Base-by-base conservation (phyloP, 1,140 invertebrate species). In the Bombus waltoni region DNA sequence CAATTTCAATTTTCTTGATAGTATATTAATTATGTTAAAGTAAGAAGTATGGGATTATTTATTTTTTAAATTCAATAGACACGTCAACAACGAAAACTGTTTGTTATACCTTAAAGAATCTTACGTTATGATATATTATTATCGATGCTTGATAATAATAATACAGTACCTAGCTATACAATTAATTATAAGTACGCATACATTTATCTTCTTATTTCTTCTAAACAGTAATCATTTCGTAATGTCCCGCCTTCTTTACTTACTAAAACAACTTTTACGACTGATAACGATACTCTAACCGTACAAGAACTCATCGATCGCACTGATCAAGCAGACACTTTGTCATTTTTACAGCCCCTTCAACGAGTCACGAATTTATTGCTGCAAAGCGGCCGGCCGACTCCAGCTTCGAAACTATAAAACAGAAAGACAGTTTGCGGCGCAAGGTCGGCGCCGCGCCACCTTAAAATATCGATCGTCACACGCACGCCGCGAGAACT, bases 391-490 rank as follows among this genome's bases (percentile, higher is more conserved):
- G 1, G 0, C 2, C 22, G 28, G 9, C 1, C 22, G 40, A 22
- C 65, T 35, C 32, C 22, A 59, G 25, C 8, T 25, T 13, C 40
- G 11, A 38, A 53, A 65, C 28, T 9, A 44, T 28, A 59, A 84
- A 79, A 78, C 2, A 25, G 38, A 44, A 71, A 71, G 59, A 74
- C 80, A n/a, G n/a, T 57, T 74, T 62, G 42, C 47, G 77, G 42
- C 57, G 70, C 70, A 62, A 72, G 72, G 66, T 86, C 65, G 79
- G 3, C 35, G n/a, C 40, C 72, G 32, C n/a, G 57, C 38, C 75
- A 78, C 77, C 88, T 87, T 89, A 75, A 90, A 90, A 81, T 88
- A 90, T 90, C 89, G 89, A 90, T 90, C 76, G 86, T 42, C 25
- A 35, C 66, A 77, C 81, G 88, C 53, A 75, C 65, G 40, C 71